phyloP scores from a whole-genome alignment of 2,888 invertebrate genomes.

The Acrobasis suavella region DNA sequence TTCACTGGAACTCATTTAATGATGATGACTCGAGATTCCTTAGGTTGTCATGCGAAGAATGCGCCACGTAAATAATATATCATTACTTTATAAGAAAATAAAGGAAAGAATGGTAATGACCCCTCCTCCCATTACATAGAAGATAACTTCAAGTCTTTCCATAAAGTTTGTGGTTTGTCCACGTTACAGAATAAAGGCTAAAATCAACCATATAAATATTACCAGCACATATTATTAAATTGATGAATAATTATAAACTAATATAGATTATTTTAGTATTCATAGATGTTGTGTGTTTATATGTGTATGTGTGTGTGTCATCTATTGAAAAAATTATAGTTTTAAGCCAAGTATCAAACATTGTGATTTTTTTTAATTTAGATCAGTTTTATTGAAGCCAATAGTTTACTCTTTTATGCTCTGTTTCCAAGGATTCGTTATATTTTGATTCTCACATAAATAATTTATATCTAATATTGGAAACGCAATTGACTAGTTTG shows the following conservation, averaged over 20 bases:
- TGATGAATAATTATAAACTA: no score
- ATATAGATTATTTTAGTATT: no score
- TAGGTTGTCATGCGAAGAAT: constrained; percentile 61
- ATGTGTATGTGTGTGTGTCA: no score
- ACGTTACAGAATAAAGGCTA: constrained; percentile 28
- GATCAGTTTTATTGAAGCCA: no score
- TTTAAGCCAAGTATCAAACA: no score
- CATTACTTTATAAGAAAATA: constrained; percentile 55
- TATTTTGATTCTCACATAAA: constrained; percentile 31
- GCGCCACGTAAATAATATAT: constrained; percentile 62
- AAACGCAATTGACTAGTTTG: constrained; percentile 41
- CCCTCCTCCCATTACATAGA: constrained; percentile 34
- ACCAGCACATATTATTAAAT: no score
- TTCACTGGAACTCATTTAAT: constrained; percentile 50
- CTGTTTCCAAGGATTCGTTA: constrained; percentile 26
- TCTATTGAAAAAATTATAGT: no score
- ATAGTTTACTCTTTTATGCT: no score
- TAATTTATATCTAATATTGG: constrained; percentile 36
- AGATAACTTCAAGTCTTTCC: constrained; percentile 16
- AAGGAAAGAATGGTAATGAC: constrained; percentile 47
- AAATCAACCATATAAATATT: no score
- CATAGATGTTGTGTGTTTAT: no score
- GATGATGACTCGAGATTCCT: constrained; percentile 65
- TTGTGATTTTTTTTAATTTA: no score
- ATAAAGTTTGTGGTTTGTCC: constrained; percentile 42